Evolutionary conservation across 2,888 invertebrate genomes (phyloP).

Genomic region (Prosopocoilus inquinatus): DNA sequence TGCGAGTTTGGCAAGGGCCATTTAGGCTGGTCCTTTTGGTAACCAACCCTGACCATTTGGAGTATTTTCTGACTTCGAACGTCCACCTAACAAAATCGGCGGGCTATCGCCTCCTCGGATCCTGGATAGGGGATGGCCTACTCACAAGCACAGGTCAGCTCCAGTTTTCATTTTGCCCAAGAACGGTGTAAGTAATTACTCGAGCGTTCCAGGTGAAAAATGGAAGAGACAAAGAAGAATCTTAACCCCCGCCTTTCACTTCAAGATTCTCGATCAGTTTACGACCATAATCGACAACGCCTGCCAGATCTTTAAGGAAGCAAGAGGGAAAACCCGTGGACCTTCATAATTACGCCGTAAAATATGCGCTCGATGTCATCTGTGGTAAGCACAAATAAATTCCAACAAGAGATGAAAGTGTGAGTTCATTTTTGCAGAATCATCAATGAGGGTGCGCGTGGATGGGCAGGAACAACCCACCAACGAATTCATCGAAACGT

Average conservation of each 20-base stretch:
- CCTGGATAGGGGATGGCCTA: constrained; percentile 28
- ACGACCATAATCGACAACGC: constrained; percentile 48
- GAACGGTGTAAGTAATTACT: background rate
- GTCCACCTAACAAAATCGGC: constrained; percentile 27
- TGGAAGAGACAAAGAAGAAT: constrained; percentile 51
- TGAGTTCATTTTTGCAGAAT: constrained; percentile 6
- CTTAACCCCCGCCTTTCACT: constrained; percentile 52
- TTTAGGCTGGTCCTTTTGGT: constrained; percentile 21
- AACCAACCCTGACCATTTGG: constrained; percentile 25
- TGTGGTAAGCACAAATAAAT: constrained; percentile 38
- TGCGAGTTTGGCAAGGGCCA: constrained; percentile 21
- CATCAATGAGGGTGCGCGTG: constrained; percentile 13
- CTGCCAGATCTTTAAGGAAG: constrained; percentile 39
- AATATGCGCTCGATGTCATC: constrained; percentile 49
- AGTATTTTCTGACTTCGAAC: constrained; percentile 26
- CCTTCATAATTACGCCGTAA: constrained; percentile 49
- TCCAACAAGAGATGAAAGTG: too few relatives aligned
- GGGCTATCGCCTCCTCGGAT: constrained; percentile 24
- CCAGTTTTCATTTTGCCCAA: background rate
- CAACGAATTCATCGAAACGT: constrained; percentile 7
- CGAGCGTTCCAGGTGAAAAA: constrained; percentile 29
- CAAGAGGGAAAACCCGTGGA: constrained; percentile 38
- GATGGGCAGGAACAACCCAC: constrained; percentile 9
- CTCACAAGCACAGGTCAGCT: constrained; percentile 25
- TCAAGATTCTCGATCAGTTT: constrained; percentile 49